These are phyloP conservation scores for Hypomesus transpacificus DNA, from an alignment of 2,113 vertebrate genomes.

Conservation along the genomic window DNA sequence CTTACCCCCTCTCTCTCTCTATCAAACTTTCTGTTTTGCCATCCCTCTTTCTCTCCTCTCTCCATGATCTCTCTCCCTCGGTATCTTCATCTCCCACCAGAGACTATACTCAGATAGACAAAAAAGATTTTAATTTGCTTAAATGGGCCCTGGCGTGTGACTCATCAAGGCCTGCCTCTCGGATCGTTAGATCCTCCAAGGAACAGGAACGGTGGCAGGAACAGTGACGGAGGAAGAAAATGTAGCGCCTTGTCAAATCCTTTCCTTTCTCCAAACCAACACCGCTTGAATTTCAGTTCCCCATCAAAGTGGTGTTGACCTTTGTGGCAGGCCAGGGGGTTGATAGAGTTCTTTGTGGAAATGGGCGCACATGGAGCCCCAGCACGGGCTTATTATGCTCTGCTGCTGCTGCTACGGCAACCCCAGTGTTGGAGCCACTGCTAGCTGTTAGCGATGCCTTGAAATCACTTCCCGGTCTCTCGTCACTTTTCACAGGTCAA, in stretches of 20 bases:
- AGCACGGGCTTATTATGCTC: conserved; percentile 33
- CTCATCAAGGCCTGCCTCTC: conserved; percentile 42
- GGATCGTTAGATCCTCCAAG: conserved; percentile 46
- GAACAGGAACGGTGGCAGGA: conserved; percentile 28
- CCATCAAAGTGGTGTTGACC: conserved; percentile 54
- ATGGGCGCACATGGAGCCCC: conserved; percentile 41
- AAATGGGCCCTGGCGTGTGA: conserved; percentile 36
- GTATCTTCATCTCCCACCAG: too few relatives aligned
- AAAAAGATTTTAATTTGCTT: conserved; percentile 46
- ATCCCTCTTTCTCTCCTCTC: not conserved
- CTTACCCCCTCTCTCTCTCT: not conserved
- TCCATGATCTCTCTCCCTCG: not conserved
- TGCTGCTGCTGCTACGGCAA: too few relatives aligned
- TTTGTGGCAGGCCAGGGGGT: conserved; percentile 43
- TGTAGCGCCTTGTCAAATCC: conserved; percentile 29
- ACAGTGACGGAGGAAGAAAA: conserved; percentile 10
- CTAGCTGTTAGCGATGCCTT: too few relatives aligned
- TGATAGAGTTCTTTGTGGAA: conserved; percentile 36
- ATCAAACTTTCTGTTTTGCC: not conserved
- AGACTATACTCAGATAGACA: conserved; percentile 13
- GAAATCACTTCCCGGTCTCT: too few relatives aligned
- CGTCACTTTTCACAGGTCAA: too few relatives aligned
- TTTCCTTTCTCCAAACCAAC: conserved; percentile 7
- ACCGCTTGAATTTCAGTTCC: conserved; percentile 22
- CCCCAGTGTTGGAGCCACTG: too few relatives aligned